phyloP scores from a whole-genome alignment of 1,140 invertebrate species.

The Aphis craccivora region DNA sequence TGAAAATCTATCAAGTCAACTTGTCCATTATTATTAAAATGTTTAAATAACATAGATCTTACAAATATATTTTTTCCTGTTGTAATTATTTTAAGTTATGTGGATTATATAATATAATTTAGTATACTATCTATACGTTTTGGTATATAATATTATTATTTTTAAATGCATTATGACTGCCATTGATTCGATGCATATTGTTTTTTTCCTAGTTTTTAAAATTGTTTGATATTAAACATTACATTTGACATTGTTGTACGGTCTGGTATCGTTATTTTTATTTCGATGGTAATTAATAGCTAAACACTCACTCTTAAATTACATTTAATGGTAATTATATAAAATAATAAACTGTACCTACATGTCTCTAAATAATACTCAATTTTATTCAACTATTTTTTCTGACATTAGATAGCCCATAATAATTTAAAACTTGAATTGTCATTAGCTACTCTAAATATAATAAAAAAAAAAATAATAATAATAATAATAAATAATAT shows the following conservation, averaged over 20 bases:
- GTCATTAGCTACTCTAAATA: not conserved
- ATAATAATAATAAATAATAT: no score
- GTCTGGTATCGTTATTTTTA: not conserved
- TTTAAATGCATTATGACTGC: not conserved
- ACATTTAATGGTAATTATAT: not conserved
- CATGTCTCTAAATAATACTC: not conserved
- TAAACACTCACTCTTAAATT: not conserved
- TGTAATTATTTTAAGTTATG: slow-evolving; percentile 13
- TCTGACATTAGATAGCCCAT: no score
- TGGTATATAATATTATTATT: slow-evolving; percentile 10
- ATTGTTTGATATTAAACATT: not conserved
- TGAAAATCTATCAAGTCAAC: slow-evolving; percentile 26
- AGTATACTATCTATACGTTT: not conserved
- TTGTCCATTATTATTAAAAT: slow-evolving; percentile 18
- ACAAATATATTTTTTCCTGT: not conserved
- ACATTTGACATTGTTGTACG: not conserved
- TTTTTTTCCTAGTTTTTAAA: no score
- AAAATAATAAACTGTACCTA: not conserved
- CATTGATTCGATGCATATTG: not conserved
- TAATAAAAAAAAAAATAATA: no score
- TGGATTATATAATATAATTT: not conserved
- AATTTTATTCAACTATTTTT: not conserved
- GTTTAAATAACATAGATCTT: not conserved
- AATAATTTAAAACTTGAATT: not conserved
- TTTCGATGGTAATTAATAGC: not conserved